These are phyloP conservation scores for Eupsilia transversa DNA, from an alignment of 2,888 invertebrate species.

Conservation along the genomic window DNA sequence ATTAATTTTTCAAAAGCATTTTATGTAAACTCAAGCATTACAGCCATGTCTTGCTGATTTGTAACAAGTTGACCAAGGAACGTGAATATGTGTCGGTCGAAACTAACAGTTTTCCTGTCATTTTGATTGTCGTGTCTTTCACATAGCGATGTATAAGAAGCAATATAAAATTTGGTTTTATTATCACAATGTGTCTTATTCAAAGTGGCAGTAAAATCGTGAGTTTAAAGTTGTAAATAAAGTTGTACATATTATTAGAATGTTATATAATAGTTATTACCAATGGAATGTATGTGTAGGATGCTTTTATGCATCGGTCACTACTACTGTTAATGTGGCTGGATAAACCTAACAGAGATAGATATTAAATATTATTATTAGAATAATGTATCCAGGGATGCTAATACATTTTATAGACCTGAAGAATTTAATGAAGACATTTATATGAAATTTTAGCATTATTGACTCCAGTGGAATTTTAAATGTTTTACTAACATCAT, in stretches of 20 bases:
- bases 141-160: constrained; percentile 69
- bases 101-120: constrained; percentile 67
- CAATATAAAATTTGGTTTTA: constrained; percentile 70
- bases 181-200: constrained; percentile 69
- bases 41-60: constrained; percentile 58
- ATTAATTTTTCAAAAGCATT: constrained; percentile 55
- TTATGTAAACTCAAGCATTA: constrained; percentile 53
- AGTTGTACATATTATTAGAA: constrained; percentile 81
- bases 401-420: constrained; percentile 58
- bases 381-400: constrained; percentile 63
- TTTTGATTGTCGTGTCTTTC: constrained; percentile 67
- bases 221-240: constrained; percentile 81
- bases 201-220: constrained; percentile 78
- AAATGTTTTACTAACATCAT: constrained; percentile 57
- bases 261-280: constrained; percentile 77
- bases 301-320: constrained; percentile 82
- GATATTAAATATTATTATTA: constrained; percentile 68
- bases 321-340: constrained; percentile 78
- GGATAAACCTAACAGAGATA: constrained; percentile 67
- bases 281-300: constrained; percentile 83
- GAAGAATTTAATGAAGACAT: constrained; percentile 66
- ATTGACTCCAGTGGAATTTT: constrained; percentile 61
- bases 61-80: constrained; percentile 58
- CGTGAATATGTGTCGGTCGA: constrained; percentile 63
- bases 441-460: constrained; percentile 59